Evolutionary conservation across 2,113 vertebrate species (phyloP).

Genomic region (Callipepla squamata): DNA sequence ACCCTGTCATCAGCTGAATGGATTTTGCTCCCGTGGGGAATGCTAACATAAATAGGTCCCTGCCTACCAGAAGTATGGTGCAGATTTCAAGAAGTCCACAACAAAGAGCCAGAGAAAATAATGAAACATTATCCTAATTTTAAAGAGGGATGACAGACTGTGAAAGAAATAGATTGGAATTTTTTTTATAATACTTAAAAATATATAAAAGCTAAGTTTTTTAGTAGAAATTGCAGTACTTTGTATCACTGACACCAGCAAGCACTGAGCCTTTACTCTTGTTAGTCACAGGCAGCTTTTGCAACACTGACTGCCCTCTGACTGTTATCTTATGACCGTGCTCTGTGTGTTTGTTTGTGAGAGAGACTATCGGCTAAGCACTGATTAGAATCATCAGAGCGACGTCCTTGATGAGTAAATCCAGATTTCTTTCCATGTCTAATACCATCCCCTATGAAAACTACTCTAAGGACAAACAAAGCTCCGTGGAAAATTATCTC

Average conservation of each 20-base stretch:
- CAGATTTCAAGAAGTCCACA: not conserved
- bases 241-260: not conserved
- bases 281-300: not conserved
- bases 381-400: not conserved
- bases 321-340: not conserved
- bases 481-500: not conserved
- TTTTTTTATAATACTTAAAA: not conserved
- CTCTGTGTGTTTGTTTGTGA: not conserved
- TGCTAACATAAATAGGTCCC: not conserved
- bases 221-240: not conserved
- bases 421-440: not conserved
- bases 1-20: not conserved
- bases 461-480: not conserved
- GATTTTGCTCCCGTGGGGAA: not conserved
- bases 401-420: not conserved
- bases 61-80: not conserved
- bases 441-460: not conserved
- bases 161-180: not conserved
- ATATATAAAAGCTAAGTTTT: not conserved
- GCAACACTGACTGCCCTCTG: not conserved
- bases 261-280: not conserved
- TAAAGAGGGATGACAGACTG: not conserved
- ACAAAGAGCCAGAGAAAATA: not conserved
- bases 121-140: not conserved
- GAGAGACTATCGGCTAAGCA: not conserved